Percentiles rank a stretch among this genome's conserved stretches.
phyloP scores from a whole-genome alignment of 2,888 invertebrate species.

The Barypeithes pellucidus region DNA sequence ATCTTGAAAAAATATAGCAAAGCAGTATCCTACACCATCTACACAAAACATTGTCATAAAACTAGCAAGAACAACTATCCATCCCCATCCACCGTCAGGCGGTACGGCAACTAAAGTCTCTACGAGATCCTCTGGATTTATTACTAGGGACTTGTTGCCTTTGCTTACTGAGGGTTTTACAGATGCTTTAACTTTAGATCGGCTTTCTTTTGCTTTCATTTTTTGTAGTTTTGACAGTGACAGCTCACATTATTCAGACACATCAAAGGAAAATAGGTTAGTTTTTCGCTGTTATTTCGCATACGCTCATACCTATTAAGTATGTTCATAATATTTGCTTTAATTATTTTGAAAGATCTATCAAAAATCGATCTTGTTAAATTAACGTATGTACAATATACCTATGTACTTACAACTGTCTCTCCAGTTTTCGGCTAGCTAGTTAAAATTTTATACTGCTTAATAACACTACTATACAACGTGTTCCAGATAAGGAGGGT shows the following conservation, averaged over 20 bases:
- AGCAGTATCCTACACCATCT: slow-evolving; percentile 76
- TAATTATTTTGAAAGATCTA: no score
- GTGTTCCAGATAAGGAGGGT: no score
- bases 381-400: no score
- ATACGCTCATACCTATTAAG: no score
- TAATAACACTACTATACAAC: no score
- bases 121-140: slow-evolving; percentile 46
- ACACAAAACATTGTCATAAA: slow-evolving; percentile 75
- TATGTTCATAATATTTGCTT: no score
- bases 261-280: no score
- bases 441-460: no score
- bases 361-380: no score
- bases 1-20: slow-evolving; percentile 73
- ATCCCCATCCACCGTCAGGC: slow-evolving; percentile 78
- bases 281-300: no score
- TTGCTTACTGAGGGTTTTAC: slow-evolving; percentile 2
- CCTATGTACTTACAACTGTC: no score
- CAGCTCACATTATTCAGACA: background rate
- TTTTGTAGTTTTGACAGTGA: background rate
- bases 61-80: slow-evolving; percentile 74
- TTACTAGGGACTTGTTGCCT: slow-evolving; percentile 22
- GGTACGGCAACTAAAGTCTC: slow-evolving; percentile 66
- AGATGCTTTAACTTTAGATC: background rate
- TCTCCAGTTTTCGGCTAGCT: no score
- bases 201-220: slow-evolving; percentile 26